Conservation (phyloP, 2,888 invertebrate genomes). For the Apotomis turbidana region DNA sequence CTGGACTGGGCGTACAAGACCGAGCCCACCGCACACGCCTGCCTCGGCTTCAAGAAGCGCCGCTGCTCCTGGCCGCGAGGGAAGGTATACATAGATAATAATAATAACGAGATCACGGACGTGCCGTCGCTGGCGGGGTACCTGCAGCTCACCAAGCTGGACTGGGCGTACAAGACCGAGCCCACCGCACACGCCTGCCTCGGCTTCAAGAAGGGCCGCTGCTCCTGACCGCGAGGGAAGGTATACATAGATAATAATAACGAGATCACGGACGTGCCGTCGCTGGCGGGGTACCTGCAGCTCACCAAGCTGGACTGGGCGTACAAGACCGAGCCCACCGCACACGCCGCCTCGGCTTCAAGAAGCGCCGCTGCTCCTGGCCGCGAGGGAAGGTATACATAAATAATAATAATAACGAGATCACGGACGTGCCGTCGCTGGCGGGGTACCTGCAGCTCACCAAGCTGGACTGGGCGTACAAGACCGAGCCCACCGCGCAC, state of each 20-base stretch:
- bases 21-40: conserved; percentile 90
- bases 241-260: conserved; percentile 49
- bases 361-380: conserved; percentile 93
- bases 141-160: conserved; percentile 92
- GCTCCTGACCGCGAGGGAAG: conserved; percentile 95
- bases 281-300: conserved; percentile 88
- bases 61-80: conserved; percentile 95
- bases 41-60: conserved; percentile 91
- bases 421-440: conserved; percentile 93
- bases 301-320: conserved; percentile 95
- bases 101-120: conserved; percentile 92
- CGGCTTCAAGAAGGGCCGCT: conserved; percentile 91
- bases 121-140: conserved; percentile 94
- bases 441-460: conserved; percentile 94
- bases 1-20: conserved; percentile 97
- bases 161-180: conserved; percentile 96
- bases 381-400: conserved; percentile 88
- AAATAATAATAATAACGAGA: conserved; percentile 83
- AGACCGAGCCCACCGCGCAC: conserved; percentile 91
- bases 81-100: conserved; percentile 72
- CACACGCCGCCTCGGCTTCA: conserved; percentile 91
- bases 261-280: no score
- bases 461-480: conserved; percentile 95
- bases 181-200: conserved; percentile 91
- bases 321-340: conserved; percentile 93